Percentiles rank a stretch among this genome's conserved stretches.
Conservation (phyloP, 2,113 vertebrate genomes). For the Hippoglossus stenolepis region DNA sequence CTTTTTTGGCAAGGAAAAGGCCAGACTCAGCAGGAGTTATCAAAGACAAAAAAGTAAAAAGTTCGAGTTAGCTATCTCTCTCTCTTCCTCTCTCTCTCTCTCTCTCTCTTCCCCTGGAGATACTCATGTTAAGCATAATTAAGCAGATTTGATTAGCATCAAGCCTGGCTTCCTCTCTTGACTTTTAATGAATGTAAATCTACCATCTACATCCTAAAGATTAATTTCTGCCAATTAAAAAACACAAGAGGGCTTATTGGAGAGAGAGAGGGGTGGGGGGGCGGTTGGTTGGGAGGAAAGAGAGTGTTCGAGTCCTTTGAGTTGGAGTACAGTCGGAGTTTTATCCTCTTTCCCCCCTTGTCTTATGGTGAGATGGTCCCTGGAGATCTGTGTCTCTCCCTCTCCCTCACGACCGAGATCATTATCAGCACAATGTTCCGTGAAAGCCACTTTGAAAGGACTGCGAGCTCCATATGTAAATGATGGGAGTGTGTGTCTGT, state of each 20-base stretch:
- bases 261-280: constrained; percentile 56
- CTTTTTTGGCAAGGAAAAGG: constrained; percentile 80
- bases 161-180: constrained; percentile 88
- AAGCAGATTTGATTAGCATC: constrained; percentile 87
- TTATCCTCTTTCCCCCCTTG: constrained; percentile 79
- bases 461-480: constrained; percentile 80
- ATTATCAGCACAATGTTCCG: constrained; percentile 82
- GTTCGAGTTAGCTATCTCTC: constrained; percentile 79
- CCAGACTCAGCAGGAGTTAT: constrained; percentile 84
- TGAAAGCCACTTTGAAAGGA: constrained; percentile 82
- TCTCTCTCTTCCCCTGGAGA: constrained; percentile 80
- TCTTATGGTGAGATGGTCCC: constrained; percentile 82
- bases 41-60: constrained; percentile 83
- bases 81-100: constrained; percentile 62
- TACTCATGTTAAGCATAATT: constrained; percentile 86
- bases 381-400: constrained; percentile 78
- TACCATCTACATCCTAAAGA: constrained; percentile 99
- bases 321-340: constrained; percentile 80
- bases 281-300: constrained; percentile 45
- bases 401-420: constrained; percentile 78
- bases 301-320: constrained; percentile 79
- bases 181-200: constrained; percentile 99
- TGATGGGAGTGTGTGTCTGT: constrained; percentile 62
- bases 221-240: constrained; percentile 99
- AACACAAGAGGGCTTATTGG: constrained; percentile 87